phyloP scores from a whole-genome alignment of 2,113 vertebrate species.

The Stictonetta naevosa region DNA sequence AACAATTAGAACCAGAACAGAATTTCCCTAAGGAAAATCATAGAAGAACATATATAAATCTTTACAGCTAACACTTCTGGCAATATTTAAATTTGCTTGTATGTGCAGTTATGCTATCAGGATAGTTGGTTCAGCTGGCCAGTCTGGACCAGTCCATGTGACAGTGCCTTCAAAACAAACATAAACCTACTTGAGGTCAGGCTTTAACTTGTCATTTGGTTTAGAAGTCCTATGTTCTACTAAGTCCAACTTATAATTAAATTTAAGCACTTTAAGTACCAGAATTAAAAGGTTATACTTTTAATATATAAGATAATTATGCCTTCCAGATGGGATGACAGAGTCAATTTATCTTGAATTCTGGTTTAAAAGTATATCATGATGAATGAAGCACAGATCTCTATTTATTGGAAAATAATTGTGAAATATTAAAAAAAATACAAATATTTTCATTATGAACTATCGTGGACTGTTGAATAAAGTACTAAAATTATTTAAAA shows the following conservation, averaged over 20 bases:
- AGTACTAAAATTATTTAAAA: neutral
- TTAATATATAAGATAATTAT: neutral
- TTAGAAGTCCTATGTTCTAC: neutral
- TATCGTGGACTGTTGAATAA: neutral
- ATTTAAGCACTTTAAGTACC: neutral
- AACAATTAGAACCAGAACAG: neutral
- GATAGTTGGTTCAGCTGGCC: neutral
- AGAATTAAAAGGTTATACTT: neutral
- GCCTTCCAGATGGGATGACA: constrained; percentile 4
- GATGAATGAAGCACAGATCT: neutral
- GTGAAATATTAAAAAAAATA: neutral
- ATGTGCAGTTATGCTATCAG: neutral
- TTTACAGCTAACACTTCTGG: neutral
- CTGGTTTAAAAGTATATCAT: neutral
- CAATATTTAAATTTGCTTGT: neutral
- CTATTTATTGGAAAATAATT: neutral
- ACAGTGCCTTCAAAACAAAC: neutral
- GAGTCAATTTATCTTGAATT: neutral
- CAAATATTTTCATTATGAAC: neutral
- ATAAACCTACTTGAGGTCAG: neutral
- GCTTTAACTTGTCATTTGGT: neutral
- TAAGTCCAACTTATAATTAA: neutral
- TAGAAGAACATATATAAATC: neutral
- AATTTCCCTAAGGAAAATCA: neutral
- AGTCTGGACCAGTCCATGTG: neutral